Conservation (phyloP, 2,888 invertebrate species). For the Campaea margaritaria region DNA sequence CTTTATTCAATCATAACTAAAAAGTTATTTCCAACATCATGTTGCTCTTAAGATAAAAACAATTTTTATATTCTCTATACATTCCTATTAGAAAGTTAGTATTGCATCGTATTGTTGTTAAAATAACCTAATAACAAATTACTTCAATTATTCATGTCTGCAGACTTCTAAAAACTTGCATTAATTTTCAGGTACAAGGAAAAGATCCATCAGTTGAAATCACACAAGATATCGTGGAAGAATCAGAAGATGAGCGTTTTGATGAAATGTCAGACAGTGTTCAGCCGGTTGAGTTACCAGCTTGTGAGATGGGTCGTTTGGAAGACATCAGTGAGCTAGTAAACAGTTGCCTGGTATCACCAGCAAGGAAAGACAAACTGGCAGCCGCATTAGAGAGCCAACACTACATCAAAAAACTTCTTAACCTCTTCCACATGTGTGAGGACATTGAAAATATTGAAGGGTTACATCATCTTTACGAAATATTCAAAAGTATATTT, state of each 20-base stretch:
- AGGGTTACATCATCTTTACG: slow-evolving; percentile 97
- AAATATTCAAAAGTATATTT: slow-evolving; percentile 99
- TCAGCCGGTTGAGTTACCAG: slow-evolving; percentile 97
- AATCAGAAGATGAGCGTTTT: slow-evolving; percentile 98
- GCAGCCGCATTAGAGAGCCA: slow-evolving; percentile 97
- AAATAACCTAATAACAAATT: background rate
- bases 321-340: slow-evolving; percentile 98
- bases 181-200: slow-evolving; percentile 93
- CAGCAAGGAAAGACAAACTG: slow-evolving; percentile 96
- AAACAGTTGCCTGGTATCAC: slow-evolving; percentile 94
- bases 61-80: background rate
- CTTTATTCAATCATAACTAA: background rate
- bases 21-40: background rate
- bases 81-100: slow-evolving; percentile 2
- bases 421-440: slow-evolving; percentile 98
- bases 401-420: slow-evolving; percentile 97
- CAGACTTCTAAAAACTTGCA: slow-evolving; percentile 3
- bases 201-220: slow-evolving; percentile 99
- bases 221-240: slow-evolving; percentile 98
- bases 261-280: slow-evolving; percentile 98
- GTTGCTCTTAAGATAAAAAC: background rate
- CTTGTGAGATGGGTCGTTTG: slow-evolving; percentile 96
- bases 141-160: background rate
- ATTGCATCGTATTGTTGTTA: too few species aligned
- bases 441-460: slow-evolving; percentile 98